phyloP scores from a whole-genome alignment of 1,140 invertebrate genomes.

The Cydia splendana region DNA sequence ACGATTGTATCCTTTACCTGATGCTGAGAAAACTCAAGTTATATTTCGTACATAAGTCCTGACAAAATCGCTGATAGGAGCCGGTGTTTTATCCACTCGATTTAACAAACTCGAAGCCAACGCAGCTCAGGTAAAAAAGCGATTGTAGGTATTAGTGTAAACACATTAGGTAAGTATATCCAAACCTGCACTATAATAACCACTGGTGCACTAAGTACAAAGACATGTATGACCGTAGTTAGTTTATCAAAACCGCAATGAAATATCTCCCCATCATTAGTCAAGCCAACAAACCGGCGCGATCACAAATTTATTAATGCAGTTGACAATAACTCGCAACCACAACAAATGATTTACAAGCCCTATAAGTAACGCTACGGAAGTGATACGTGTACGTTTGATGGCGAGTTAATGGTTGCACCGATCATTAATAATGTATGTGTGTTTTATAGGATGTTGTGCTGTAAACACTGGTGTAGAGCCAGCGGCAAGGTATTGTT shows the following conservation, averaged over 20 bases:
- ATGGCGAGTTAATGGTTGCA: constrained; percentile 6
- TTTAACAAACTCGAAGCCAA: too few species aligned
- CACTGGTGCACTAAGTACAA: neutral
- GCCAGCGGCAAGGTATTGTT: neutral
- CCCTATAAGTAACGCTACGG: constrained; percentile 3
- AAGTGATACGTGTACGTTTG: constrained; percentile 14
- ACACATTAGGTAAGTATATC: neutral
- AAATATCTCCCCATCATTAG: constrained; percentile 18
- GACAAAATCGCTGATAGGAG: too few species aligned
- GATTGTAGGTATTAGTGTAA: neutral
- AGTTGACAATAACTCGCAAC: constrained; percentile 16
- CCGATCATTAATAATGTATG: constrained; percentile 12
- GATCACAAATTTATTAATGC: constrained; percentile 17
- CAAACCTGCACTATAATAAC: neutral
- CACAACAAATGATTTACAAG: constrained; percentile 17
- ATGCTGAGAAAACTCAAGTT: too few species aligned
- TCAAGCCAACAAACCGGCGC: constrained; percentile 1
- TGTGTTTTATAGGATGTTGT: constrained; percentile 2
- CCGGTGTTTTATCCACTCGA: too few species aligned
- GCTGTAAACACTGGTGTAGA: neutral
- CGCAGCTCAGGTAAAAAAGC: too few species aligned
- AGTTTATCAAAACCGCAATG: constrained; percentile 13
- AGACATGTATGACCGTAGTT: constrained; percentile 9
- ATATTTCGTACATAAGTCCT: too few species aligned
- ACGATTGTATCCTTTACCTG: too few species aligned